These are phyloP conservation scores for Eidolon dupreanum DNA, from an alignment of 2,797 vertebrate species.

Conservation along the genomic window DNA sequence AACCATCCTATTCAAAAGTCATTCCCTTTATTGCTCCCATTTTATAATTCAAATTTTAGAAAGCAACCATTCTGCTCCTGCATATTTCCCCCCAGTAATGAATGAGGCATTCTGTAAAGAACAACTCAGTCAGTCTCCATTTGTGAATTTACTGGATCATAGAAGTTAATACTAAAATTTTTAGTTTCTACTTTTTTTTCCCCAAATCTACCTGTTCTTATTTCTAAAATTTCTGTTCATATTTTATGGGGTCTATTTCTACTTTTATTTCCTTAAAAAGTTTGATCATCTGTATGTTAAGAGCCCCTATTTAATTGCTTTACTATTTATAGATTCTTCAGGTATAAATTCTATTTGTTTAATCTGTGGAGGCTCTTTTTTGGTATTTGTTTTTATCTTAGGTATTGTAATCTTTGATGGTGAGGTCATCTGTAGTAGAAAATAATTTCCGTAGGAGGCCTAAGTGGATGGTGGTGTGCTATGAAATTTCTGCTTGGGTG, in stretches of 20 bases:
- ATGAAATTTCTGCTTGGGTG: neutral
- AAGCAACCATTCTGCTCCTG: neutral
- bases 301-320: neutral
- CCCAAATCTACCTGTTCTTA: neutral
- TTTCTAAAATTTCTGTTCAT: neutral
- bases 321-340: neutral
- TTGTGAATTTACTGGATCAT: neutral
- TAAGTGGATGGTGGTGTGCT: neutral
- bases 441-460: neutral
- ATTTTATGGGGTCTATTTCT: neutral
- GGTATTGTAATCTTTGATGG: neutral
- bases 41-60: constrained; percentile 32
- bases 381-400: neutral
- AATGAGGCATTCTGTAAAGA: neutral
- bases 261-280: constrained; percentile 1
- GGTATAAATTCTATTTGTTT: neutral
- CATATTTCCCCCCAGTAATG: neutral
- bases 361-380: neutral
- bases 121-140: neutral
- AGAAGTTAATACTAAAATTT: neutral
- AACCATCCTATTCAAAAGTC: neutral
- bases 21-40: neutral
- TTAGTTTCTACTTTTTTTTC: neutral
- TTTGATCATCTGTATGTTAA: neutral
- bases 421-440: neutral